phyloP scores from a whole-genome alignment of 2,888 invertebrate species.

The Apantesis nais region DNA sequence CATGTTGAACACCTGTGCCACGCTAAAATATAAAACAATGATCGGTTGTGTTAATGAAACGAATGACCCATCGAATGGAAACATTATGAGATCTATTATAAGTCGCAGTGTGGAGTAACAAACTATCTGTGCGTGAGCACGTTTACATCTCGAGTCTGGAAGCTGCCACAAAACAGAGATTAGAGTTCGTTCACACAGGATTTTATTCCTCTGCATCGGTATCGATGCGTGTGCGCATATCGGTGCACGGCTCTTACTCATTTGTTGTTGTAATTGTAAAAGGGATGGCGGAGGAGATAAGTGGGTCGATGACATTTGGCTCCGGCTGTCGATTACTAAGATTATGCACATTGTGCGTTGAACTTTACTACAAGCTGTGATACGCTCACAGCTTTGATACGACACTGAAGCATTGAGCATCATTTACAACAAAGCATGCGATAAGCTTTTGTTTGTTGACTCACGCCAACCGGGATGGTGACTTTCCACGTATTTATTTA shows the following conservation, averaged over 20 bases:
- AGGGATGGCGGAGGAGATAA: constrained; percentile 86
- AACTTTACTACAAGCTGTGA: constrained; percentile 80
- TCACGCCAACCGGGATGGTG: constrained; percentile 15
- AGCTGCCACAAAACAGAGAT: constrained; percentile 82
- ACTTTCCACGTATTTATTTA: constrained; percentile 13
- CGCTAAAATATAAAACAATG: not conserved
- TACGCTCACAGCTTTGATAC: constrained; percentile 70
- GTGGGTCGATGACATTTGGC: constrained; percentile 85
- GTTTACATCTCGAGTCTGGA: constrained; percentile 75
- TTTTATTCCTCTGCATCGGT: constrained; percentile 82
- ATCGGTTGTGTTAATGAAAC: constrained; percentile 13
- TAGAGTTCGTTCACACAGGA: constrained; percentile 86
- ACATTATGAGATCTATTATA: constrained; percentile 49
- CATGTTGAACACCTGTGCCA: not conserved
- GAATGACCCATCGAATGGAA: constrained; percentile 31
- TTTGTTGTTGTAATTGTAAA: constrained; percentile 86
- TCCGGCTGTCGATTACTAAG: constrained; percentile 80
- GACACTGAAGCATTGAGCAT: constrained; percentile 47
- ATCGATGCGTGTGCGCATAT: constrained; percentile 79
- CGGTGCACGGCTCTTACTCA: constrained; percentile 82
- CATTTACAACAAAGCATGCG: constrained; percentile 39
- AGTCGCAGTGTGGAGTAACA: constrained; percentile 40
- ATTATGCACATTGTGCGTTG: constrained; percentile 85
- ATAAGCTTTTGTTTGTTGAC: constrained; percentile 45
- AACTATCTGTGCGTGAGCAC: constrained; percentile 69